phyloP scores from a whole-genome alignment of 2,888 invertebrate genomes.

The Ophioninae sp. region DNA sequence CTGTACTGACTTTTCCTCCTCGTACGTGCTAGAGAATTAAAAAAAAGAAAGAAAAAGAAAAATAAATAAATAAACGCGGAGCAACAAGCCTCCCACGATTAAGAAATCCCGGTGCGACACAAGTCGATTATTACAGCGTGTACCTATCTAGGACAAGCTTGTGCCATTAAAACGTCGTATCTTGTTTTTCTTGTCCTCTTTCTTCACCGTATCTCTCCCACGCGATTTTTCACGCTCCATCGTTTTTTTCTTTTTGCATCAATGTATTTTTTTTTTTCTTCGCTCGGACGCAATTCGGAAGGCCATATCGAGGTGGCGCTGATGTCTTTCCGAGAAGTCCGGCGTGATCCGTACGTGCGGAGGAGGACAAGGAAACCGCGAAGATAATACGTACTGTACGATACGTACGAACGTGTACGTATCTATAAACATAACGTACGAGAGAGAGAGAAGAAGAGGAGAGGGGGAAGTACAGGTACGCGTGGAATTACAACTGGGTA shows the following conservation, averaged over 20 bases:
- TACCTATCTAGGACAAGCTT: conserved; percentile 11
- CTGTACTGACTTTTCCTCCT: not conserved
- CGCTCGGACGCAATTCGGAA: conserved; percentile 31
- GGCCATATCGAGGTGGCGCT: conserved; percentile 45
- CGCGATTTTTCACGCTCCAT: too few species aligned
- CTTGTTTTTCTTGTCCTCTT: not conserved
- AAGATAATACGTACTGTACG: conserved; percentile 32
- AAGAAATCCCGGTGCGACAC: not conserved
- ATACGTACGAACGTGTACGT: not conserved
- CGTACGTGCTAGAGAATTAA: not conserved
- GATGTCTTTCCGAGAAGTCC: conserved; percentile 52
- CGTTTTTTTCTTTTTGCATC: not conserved
- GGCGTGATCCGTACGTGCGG: conserved; percentile 41
- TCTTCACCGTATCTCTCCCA: not conserved
- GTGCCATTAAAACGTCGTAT: not conserved
- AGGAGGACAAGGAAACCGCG: conserved; percentile 57
- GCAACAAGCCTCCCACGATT: conserved; percentile 9
- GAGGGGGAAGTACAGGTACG: conserved; percentile 20
- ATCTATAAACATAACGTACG: conserved; percentile 25
- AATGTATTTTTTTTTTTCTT: conserved; percentile 6
- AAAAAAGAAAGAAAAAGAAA: not conserved
- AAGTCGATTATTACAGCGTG: conserved; percentile 22
- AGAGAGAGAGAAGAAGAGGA: not conserved
- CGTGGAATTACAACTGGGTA: conserved; percentile 62
- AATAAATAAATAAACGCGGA: not conserved